Evolutionary conservation across 2,113 vertebrate species (phyloP), one percentile per base, ranked within the genome.

Genomic region (Empidonax traillii): DNA sequence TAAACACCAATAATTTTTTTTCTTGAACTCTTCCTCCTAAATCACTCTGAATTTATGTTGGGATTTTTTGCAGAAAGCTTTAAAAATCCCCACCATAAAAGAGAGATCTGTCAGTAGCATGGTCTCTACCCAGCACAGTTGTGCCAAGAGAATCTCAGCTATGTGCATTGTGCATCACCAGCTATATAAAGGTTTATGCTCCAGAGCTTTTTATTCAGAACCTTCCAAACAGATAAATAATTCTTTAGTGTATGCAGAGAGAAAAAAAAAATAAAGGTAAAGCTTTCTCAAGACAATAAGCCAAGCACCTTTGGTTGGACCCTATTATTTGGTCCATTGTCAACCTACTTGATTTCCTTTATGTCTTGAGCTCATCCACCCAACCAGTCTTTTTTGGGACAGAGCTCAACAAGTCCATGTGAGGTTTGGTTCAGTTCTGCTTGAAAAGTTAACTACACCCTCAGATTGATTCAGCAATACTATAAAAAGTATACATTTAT

Each of bases 271-370:
- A 22, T 24, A 53, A 56, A 13, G 1, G 7, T 3, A 25, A 43
- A 0, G 0, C 4, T 81, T 41, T 43, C 10, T 25, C 3, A 37
- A 66, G 58, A 4, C 5, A 55, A 4, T 66, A 37, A 16, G 5
- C 3, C 24, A 35, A 43, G 12, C 30, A 51, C 6, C 7, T 77
- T 74, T 44, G 19, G 1, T 41, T 55, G 2, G 8, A 20, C 17
- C 9, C 18, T 66, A 15, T 49, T 8, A 24, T 66, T 61, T 74
- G 4, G 3, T 47, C 9, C 4, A 8, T 27, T 66, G 28, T 6
- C 24, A 80, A 21, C 8, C 8, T 8, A 4, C 20, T 80, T 52
- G 20, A 67, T 61, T 56, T 61, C 62, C 15, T 61, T 68, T 68
- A 17, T 33, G 10, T 71, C 52, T 85, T 87, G 51, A 77, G 22